These are phyloP conservation scores for Drosophila nannoptera DNA, from an alignment of 1,140 invertebrate genomes.

Conservation along the genomic window DNA sequence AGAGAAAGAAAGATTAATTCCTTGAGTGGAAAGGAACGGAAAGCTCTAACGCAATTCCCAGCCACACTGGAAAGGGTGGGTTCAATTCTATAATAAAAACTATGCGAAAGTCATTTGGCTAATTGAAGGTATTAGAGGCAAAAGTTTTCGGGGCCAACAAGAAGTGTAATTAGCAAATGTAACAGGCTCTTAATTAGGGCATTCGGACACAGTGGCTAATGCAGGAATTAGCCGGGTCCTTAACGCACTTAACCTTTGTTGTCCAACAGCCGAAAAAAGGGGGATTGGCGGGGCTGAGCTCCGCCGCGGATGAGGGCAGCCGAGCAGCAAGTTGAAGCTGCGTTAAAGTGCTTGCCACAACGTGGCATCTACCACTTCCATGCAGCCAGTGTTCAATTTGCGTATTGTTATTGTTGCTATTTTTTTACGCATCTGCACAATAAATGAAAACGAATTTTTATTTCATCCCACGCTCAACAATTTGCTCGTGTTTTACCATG, in stretches of 20 bases:
- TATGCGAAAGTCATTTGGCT: slow-evolving; percentile 47
- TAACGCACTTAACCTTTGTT: slow-evolving; percentile 6
- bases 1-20: slow-evolving; percentile 23
- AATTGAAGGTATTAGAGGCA: slow-evolving; percentile 48
- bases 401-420: background rate
- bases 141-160: slow-evolving; percentile 23
- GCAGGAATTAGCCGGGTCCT: slow-evolving; percentile 17
- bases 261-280: background rate
- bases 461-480: too few species aligned
- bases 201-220: slow-evolving; percentile 51
- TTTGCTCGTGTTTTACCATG: background rate
- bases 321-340: background rate
- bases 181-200: slow-evolving; percentile 35
- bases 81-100: slow-evolving; percentile 72
- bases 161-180: slow-evolving; percentile 31
- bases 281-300: background rate
- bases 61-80: slow-evolving; percentile 10
- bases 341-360: slow-evolving; percentile 7
- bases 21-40: slow-evolving; percentile 31
- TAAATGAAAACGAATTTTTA: background rate
- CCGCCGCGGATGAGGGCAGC: background rate
- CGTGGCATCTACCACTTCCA: background rate
- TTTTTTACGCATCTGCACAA: background rate
- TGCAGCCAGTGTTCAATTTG: slow-evolving; percentile 21
- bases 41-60: slow-evolving; percentile 36